Evolutionary conservation across 2,888 invertebrate species (phyloP).

Genomic region (Malthinus flaveolus): DNA sequence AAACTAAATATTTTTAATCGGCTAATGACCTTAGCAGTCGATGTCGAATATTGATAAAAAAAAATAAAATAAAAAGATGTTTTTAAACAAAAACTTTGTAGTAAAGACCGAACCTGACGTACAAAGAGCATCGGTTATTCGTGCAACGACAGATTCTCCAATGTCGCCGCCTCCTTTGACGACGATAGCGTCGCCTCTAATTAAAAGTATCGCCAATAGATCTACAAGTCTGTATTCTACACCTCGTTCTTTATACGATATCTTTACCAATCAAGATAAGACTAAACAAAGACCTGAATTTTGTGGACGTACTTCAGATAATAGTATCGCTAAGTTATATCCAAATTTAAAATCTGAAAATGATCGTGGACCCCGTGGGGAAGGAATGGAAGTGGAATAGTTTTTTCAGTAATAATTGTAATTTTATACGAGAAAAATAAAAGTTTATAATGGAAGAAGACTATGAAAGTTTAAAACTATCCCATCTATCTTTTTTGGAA

Average conservation of each 20-base stretch:
- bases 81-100: background rate
- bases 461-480: background rate
- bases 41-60: too few relatives aligned
- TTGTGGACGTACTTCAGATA: slow-evolving; percentile 60
- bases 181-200: slow-evolving; percentile 43
- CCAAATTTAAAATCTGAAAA: slow-evolving; percentile 65
- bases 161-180: slow-evolving; percentile 74
- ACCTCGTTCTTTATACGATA: slow-evolving; percentile 64
- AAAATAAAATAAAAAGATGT: too few relatives aligned
- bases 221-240: slow-evolving; percentile 46
- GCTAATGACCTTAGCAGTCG: too few relatives aligned
- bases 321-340: slow-evolving; percentile 72
- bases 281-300: slow-evolving; percentile 59
- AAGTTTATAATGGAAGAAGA: background rate
- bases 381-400: slow-evolving; percentile 48
- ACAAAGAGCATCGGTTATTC: slow-evolving; percentile 59
- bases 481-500: too few relatives aligned
- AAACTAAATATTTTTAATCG: too few relatives aligned
- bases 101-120: slow-evolving; percentile 25
- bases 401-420: background rate
- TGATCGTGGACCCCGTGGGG: slow-evolving; percentile 54
- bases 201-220: slow-evolving; percentile 36
- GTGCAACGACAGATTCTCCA: slow-evolving; percentile 84
- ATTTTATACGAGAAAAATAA: background rate
- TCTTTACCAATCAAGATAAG: slow-evolving; percentile 65